These are phyloP conservation scores for Drosophila saltans DNA, from an alignment of 1,140 invertebrate species.

Conservation along the genomic window DNA sequence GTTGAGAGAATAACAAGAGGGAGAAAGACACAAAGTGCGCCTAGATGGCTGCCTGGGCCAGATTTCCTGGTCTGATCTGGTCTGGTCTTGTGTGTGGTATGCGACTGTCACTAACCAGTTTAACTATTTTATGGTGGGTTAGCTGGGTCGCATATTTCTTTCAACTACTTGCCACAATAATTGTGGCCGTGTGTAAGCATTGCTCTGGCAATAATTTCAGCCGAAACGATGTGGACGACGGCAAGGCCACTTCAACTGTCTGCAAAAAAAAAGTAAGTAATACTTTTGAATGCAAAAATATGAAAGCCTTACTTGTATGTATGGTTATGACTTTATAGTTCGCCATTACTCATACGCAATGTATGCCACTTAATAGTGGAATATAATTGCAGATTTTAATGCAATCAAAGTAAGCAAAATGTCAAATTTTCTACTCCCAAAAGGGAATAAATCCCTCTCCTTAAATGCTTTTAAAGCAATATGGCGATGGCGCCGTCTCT, in stretches of 20 bases:
- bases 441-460: not conserved
- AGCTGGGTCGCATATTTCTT: conserved; percentile 11
- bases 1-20: not conserved
- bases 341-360: conserved; percentile 61
- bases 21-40: not conserved
- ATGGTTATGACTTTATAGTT: conserved; percentile 19
- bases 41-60: conserved; percentile 9
- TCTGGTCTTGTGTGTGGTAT: conserved; percentile 38
- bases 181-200: conserved; percentile 45
- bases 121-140: conserved; percentile 37
- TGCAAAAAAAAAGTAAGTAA: conserved; percentile 27
- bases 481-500: conserved; percentile 11
- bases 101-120: conserved; percentile 48
- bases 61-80: conserved; percentile 39
- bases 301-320: conserved; percentile 13
- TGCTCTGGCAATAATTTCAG: conserved; percentile 53
- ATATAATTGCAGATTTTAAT: not conserved
- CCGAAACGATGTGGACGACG: conserved; percentile 32
- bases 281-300: conserved; percentile 24
- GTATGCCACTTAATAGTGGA: conserved; percentile 17
- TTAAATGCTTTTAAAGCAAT: not conserved
- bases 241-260: conserved; percentile 59
- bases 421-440: not conserved
- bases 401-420: not conserved
- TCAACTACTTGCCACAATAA: conserved; percentile 46